These are phyloP conservation scores for Pycnonotus jocosus DNA, from an alignment of 2,113 vertebrate species.

Conservation along the genomic window DNA sequence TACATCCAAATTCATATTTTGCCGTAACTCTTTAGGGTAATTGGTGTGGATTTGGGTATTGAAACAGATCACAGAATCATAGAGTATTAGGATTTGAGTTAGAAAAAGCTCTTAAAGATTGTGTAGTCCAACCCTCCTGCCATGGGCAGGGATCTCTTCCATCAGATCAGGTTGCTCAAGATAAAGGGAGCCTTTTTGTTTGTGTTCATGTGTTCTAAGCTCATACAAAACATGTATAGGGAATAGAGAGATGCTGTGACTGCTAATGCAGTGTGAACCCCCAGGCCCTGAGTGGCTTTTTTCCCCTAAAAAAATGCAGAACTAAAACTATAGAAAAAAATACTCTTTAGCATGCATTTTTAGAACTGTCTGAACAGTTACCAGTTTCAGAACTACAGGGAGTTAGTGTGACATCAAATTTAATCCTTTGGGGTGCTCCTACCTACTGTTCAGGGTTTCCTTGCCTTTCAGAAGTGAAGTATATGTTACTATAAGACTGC, in stretches of 20 bases:
- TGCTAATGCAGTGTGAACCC: background rate
- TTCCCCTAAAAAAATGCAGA: background rate
- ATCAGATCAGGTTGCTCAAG: background rate
- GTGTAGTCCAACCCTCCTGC: background rate
- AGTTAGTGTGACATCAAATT: background rate
- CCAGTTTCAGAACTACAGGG: background rate
- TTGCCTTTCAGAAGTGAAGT: background rate
- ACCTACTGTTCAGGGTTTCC: background rate
- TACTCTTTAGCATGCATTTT: background rate
- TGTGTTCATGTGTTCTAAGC: background rate
- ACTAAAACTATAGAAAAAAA: background rate
- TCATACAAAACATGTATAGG: background rate
- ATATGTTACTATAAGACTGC: background rate
- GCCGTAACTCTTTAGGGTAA: background rate
- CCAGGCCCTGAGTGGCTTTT: background rate
- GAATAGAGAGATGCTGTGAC: background rate
- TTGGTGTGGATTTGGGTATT: background rate
- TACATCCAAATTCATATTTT: background rate
- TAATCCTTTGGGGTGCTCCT: background rate
- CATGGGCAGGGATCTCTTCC: background rate
- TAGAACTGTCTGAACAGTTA: background rate
- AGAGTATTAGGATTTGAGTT: background rate
- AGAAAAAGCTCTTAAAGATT: background rate
- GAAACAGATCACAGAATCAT: background rate
- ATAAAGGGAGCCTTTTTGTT: background rate